Conservation (phyloP, 1,140 invertebrate species). For the Gyrodactylus salaris region DNA sequence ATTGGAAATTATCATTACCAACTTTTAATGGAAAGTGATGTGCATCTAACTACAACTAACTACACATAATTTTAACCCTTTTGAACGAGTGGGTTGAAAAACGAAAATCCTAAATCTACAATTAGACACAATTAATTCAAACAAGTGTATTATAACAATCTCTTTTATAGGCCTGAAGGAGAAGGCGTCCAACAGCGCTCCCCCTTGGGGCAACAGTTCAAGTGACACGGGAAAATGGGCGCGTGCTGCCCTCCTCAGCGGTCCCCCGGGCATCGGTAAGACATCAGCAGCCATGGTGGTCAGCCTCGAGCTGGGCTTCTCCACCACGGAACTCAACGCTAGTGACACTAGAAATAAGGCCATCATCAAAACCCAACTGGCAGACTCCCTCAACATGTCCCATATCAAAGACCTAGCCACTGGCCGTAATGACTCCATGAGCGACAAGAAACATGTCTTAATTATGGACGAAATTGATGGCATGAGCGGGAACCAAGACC, state of each 20-base stretch:
- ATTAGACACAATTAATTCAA: too few species aligned
- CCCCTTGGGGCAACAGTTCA: background rate
- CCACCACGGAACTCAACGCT: conserved; percentile 73
- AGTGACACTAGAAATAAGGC: conserved; percentile 75
- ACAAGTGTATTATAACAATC: conserved; percentile 2
- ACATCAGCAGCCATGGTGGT: conserved; percentile 23
- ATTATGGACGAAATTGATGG: conserved; percentile 99
- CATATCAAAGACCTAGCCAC: conserved; percentile 16
- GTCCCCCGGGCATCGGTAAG: conserved; percentile 36
- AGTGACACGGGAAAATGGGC: background rate
- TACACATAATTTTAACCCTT: too few species aligned
- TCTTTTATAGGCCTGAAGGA: conserved; percentile 22
- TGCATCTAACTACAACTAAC: too few species aligned
- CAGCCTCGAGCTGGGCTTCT: conserved; percentile 41
- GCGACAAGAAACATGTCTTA: conserved; percentile 32
- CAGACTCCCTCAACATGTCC: conserved; percentile 29
- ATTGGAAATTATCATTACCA: too few species aligned
- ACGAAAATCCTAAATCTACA: too few species aligned
- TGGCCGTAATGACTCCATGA: conserved; percentile 6
- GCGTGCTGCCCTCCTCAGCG: conserved; percentile 37
- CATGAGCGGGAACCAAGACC: conserved; percentile 93
- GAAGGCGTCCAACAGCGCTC: conserved; percentile 16
- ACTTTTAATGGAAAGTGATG: too few species aligned
- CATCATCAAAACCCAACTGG: conserved; percentile 42
- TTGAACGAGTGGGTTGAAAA: too few species aligned